Evolutionary conservation across 2,797 vertebrate species (phyloP), one percentile per base, ranked within the genome.

Genomic region (Phalloptychus januarius): DNA sequence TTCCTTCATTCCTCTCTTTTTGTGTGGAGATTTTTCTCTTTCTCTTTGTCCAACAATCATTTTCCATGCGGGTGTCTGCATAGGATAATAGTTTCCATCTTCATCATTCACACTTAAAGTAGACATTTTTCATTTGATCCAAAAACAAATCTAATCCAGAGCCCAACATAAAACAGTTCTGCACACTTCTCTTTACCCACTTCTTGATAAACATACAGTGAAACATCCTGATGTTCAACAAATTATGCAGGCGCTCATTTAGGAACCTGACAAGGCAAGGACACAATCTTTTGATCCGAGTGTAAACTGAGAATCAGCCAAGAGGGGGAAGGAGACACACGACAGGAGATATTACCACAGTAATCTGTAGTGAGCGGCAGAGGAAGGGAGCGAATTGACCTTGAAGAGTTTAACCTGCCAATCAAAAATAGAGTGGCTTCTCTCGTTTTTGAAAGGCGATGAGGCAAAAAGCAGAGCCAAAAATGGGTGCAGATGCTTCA

Each of bases 331-430:
- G 83, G 74, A 45, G 81, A 73, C 82, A 81, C 85, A 90, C 77
- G 33, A 88, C 90, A 86, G 88, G 52, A 86, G 87, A 92, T 90
- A 93, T 93, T 92, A 86, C 84, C 69, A 86, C 76, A 63, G 89
- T 87, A 93, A 95, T 94, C 87, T 83, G 92, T 79, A 89, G 76
- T 83, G 88, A 90, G 88, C 86, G 87, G 85, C 75, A 76, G 90
- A 83, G 87, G 72, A 73, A 86, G 42, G 72, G 85, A 91, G 90
- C 88, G 79, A 36, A 80, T 83, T 92, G 94, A 95, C 93, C 93
- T 93, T 93, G 89, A 92, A 91, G 88, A 92, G 87, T 93, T 89
- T 89, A 89, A 92, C 84, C 87, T 94, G 93, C 88, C 94, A 93
- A 92, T 94, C 92, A 92, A 58, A 74, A 61, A 56, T n/a, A n/a